Evolutionary conservation across 1,140 invertebrate species (phyloP).

Genomic region (Heliconius melpomene): DNA sequence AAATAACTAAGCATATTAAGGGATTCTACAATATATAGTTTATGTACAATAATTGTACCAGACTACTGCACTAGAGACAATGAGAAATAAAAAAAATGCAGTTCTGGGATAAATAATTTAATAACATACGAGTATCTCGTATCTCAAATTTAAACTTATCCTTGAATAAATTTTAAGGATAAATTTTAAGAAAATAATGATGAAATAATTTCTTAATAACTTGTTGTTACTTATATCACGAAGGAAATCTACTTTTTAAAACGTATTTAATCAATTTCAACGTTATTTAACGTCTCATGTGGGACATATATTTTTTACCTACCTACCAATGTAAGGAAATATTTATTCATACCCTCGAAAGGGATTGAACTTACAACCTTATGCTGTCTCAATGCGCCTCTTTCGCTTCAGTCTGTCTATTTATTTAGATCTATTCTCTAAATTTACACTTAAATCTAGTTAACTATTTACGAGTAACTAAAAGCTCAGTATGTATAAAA

Average conservation of each 20-base stretch:
- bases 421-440: too few species aligned
- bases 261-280: not conserved
- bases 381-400: too few species aligned
- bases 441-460: too few species aligned
- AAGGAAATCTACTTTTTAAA: constrained; percentile 16
- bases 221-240: not conserved
- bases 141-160: not conserved
- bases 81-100: not conserved
- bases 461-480: too few species aligned
- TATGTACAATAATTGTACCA: not conserved
- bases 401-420: too few species aligned
- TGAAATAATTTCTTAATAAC: not conserved
- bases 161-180: not conserved
- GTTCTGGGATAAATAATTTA: not conserved
- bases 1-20: too few species aligned
- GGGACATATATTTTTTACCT: not conserved
- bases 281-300: not conserved
- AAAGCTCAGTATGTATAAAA: too few species aligned
- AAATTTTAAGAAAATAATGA: not conserved
- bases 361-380: too few species aligned
- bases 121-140: too few species aligned
- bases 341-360: too few species aligned
- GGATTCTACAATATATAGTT: too few species aligned
- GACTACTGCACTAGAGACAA: not conserved
- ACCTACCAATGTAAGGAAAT: too few species aligned